Base-by-base conservation (phyloP, 2,888 invertebrate species). In the Galerucella nymphaeae region DNA sequence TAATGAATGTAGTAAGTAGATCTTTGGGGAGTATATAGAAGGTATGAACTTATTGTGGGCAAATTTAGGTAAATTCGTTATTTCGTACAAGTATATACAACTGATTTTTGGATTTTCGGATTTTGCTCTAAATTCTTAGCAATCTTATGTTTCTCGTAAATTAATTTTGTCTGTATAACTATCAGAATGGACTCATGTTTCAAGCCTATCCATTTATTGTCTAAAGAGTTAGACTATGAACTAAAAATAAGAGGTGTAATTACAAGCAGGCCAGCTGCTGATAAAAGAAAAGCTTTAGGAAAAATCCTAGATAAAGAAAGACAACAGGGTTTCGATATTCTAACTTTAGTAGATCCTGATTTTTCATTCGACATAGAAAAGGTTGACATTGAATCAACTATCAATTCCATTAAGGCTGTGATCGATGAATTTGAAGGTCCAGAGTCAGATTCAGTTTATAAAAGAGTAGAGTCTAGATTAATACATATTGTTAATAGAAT, bases 381-480 rank as follows among this genome's bases (percentile, higher is more conserved):
- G 10, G 11, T 10, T 20, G 61, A 61, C 23, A 61, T 61, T 11
- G 9, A 61, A 16, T 38, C 61, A 38, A 48, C 48, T 38, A 45
- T 63, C 11, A 48, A 18, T 14, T 63, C 63, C n/a, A 16, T 61
- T 3, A 2, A 41, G 14, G n/a, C 61, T 16, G n/a, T 61, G 5
- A 61, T 61, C 13, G 11, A 45, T 20, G 63, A 63, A 10, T 63
- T 63, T 41, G 45, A 42, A 42, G 63, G 45, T 63, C 63, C 63
- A 42, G 18, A 13, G 5, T 16, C 63, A 14, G 41, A 63, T 62
- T 62, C 41, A 23, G 18, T 62, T 42, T 11, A 42, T 61, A 38
- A 61, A 30, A 20, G 41, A 30, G n/a, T 41, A 23, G 16, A 61
- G 10, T 41, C 38, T 14, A 38, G 61, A 61, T 13, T 61, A 38